These are phyloP conservation scores for Eumeta japonica DNA, from an alignment of 1,140 invertebrate genomes.

Conservation along the genomic window DNA sequence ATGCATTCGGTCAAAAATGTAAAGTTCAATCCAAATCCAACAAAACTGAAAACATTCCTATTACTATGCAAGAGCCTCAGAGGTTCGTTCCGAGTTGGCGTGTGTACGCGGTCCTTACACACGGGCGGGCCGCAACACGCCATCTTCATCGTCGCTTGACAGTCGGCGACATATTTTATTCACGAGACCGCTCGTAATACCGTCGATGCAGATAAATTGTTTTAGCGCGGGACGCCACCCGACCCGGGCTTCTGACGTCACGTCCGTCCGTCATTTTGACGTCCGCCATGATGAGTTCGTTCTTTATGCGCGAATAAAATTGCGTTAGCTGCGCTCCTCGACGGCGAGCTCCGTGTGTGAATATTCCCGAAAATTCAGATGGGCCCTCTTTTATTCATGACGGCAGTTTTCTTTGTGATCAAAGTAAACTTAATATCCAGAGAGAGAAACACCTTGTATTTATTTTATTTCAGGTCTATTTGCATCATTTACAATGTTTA, in stretches of 20 bases:
- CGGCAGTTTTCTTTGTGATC: slow-evolving; percentile 39
- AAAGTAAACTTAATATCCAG: slow-evolving; percentile 21
- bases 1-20: too few species aligned
- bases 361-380: slow-evolving; percentile 44
- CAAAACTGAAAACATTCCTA: too few species aligned
- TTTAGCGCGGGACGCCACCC: slow-evolving; percentile 51
- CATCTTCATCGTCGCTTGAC: slow-evolving; percentile 37
- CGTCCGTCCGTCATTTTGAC: slow-evolving; percentile 20
- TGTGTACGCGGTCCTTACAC: too few species aligned
- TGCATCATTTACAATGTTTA: background rate
- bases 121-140: too few species aligned
- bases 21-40: too few species aligned
- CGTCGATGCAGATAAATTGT: slow-evolving; percentile 57
- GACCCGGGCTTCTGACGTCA: slow-evolving; percentile 17
- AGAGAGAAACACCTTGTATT: background rate
- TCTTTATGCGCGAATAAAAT: slow-evolving; percentile 56
- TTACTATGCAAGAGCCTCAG: too few species aligned
- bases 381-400: slow-evolving; percentile 57
- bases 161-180: slow-evolving; percentile 56
- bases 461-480: background rate
- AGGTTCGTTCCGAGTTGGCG: too few species aligned
- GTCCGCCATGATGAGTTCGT: slow-evolving; percentile 55
- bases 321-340: slow-evolving; percentile 42
- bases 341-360: slow-evolving; percentile 38
- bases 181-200: slow-evolving; percentile 46